phyloP scores from a whole-genome alignment of 2,113 vertebrate species.

The Austrofundulus limnaeus region DNA sequence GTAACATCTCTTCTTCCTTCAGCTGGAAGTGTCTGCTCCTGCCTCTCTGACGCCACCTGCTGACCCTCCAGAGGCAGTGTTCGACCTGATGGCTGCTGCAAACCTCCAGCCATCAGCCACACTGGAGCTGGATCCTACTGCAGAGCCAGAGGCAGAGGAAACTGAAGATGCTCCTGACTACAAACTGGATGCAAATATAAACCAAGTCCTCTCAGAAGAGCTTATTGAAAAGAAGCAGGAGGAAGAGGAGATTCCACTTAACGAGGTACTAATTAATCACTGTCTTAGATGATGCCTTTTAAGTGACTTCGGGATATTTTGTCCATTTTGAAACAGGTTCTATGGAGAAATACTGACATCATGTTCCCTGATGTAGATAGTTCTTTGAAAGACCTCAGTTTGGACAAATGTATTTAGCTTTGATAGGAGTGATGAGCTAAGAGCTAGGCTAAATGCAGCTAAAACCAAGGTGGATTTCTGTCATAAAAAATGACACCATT shows the following conservation, averaged over 20 bases:
- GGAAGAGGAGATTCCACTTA: constrained; percentile 75
- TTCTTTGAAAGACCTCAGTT: no score
- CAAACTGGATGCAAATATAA: constrained; percentile 56
- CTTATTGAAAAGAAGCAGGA: constrained; percentile 77
- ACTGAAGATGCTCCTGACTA: constrained; percentile 11
- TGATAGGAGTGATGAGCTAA: no score
- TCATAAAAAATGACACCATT: no score
- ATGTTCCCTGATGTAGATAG: no score
- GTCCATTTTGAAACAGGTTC: no score
- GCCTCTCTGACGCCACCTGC: not conserved
- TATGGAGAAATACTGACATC: no score
- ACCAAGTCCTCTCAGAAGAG: constrained; percentile 62
- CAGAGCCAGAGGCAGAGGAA: constrained; percentile 16
- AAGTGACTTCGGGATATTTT: no score
- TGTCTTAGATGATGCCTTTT: not conserved
- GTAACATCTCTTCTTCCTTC: not conserved
- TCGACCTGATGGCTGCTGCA: constrained; percentile 63
- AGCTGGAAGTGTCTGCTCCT: constrained; percentile 32
- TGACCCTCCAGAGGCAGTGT: constrained; percentile 53
- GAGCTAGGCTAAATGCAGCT: no score
- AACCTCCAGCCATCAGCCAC: constrained; percentile 48
- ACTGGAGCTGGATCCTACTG: constrained; percentile 16
- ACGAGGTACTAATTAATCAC: constrained; percentile 42
- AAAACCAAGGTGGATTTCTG: no score
- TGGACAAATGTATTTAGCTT: no score